A percentile compares a stretch with the other conserved stretches of the same genome.
Conservation (phyloP, 2,888 invertebrate species). For the Yponomeuta evonymella region DNA sequence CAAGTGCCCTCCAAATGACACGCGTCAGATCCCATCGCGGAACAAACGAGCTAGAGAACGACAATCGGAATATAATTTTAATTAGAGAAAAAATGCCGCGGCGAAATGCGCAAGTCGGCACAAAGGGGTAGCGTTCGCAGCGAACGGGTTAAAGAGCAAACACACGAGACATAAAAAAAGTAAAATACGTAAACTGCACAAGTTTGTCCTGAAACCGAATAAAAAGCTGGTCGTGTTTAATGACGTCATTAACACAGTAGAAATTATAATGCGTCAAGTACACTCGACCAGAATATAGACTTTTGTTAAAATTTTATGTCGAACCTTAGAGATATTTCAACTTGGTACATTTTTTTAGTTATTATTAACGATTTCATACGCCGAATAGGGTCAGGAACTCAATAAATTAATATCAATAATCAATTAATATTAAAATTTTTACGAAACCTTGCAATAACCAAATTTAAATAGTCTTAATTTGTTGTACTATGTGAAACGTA, state of each 20-base stretch:
- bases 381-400: too few relatives aligned
- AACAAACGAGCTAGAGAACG: constrained; percentile 66
- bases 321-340: too few relatives aligned
- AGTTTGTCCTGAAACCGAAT: neutral
- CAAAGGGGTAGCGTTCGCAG: constrained; percentile 34
- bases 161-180: neutral
- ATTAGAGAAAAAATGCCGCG: constrained; percentile 73
- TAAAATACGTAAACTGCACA: too few relatives aligned
- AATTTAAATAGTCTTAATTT: too few relatives aligned
- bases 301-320: too few relatives aligned
- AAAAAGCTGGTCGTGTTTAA: neutral
- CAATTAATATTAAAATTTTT: too few relatives aligned
- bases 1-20: constrained; percentile 63
- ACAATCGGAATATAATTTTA: constrained; percentile 75
- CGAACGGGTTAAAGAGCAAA: neutral
- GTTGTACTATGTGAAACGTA: too few relatives aligned
- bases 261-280: neutral
- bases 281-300: neutral
- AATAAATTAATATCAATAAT: too few relatives aligned
- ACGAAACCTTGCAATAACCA: too few relatives aligned
- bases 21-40: constrained; percentile 58
- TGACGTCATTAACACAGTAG: neutral
- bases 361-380: too few relatives aligned
- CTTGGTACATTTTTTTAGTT: too few relatives aligned
- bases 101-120: constrained; percentile 49